Evolutionary conservation across 1,140 invertebrate species (phyloP).

Genomic region (Acromyrmex heyeri): DNA sequence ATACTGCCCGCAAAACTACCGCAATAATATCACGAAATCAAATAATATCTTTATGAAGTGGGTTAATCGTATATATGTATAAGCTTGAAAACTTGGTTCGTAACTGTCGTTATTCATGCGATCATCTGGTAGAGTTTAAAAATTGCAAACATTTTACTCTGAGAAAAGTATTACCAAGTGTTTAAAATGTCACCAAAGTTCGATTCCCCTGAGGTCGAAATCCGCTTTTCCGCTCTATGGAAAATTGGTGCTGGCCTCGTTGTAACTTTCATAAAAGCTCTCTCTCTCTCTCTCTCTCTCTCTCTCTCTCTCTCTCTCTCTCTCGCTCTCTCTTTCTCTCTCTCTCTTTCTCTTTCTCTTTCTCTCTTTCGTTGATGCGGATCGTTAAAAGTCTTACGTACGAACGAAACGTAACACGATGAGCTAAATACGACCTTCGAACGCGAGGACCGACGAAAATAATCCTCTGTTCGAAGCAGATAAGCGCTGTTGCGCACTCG

Average conservation of each 20-base stretch:
- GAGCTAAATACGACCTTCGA: constrained; percentile 21
- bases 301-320: background rate
- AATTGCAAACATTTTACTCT: constrained; percentile 15
- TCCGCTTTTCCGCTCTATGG: constrained; percentile 27
- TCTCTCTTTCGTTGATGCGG: constrained; percentile 15
- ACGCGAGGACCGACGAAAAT: constrained; percentile 37
- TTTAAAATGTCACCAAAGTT: constrained; percentile 36
- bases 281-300: background rate
- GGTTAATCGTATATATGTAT: background rate
- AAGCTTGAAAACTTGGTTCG: background rate
- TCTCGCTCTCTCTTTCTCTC: no score
- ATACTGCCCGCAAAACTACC: background rate
- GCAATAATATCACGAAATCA: background rate
- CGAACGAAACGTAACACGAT: background rate
- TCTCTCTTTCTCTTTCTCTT: background rate
- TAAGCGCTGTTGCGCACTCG: background rate
- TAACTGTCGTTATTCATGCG: background rate
- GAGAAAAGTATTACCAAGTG: constrained; percentile 7
- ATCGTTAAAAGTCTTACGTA: constrained; percentile 49
- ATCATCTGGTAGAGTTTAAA: background rate
- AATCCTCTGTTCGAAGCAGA: constrained; percentile 40
- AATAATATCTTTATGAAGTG: constrained; percentile 1
- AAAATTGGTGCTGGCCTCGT: constrained; percentile 11
- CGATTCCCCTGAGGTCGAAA: background rate
- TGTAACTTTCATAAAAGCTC: constrained; percentile 24